A percentile compares a stretch with the other conserved stretches of the same genome.
Conservation (phyloP, 2,113 vertebrate genomes). For the Scomber japonicus region DNA sequence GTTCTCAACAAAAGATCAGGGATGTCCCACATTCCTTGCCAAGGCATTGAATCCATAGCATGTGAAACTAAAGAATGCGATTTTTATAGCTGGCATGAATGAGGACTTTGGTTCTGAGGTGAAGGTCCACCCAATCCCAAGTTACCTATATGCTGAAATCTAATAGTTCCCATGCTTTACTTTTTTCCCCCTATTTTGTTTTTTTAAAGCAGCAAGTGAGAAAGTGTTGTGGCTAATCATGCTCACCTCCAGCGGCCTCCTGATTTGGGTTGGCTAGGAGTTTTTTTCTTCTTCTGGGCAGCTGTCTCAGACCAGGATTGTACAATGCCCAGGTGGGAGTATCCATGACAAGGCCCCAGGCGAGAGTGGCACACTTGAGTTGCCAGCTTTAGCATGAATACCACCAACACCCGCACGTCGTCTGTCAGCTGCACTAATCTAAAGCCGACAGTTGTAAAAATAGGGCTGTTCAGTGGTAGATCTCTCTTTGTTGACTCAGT, state of each 20-base stretch:
- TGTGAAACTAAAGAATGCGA: conserved; percentile 50
- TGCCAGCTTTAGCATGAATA: conserved; percentile 59
- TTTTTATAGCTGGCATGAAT: conserved; percentile 45
- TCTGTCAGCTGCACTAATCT: conserved; percentile 76
- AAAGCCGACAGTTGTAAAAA: conserved; percentile 75
- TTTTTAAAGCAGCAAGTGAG: conserved; percentile 15
- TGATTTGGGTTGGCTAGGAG: conserved; percentile 28
- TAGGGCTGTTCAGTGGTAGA: conserved; percentile 42
- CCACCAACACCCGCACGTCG: conserved; percentile 56
- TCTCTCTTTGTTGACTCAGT: conserved; percentile 28
- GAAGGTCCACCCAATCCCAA: conserved; percentile 26
- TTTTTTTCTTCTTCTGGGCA: conserved; percentile 25
- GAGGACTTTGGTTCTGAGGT: conserved; percentile 35
- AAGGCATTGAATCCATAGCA: conserved; percentile 43
- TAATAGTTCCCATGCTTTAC: conserved; percentile 36
- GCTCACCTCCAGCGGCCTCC: conserved; percentile 22
- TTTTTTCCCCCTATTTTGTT: background rate
- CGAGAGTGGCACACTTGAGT: conserved; percentile 31
- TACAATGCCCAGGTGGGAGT: conserved; percentile 47
- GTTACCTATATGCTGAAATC: conserved; percentile 44
- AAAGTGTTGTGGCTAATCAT: conserved; percentile 36
- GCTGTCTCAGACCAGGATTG: conserved; percentile 46
- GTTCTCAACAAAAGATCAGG: conserved; percentile 51
- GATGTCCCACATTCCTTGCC: conserved; percentile 34
- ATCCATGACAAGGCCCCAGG: conserved; percentile 19